Conservation (phyloP, 2,888 invertebrate genomes). For the Proisotoma minuta region DNA sequence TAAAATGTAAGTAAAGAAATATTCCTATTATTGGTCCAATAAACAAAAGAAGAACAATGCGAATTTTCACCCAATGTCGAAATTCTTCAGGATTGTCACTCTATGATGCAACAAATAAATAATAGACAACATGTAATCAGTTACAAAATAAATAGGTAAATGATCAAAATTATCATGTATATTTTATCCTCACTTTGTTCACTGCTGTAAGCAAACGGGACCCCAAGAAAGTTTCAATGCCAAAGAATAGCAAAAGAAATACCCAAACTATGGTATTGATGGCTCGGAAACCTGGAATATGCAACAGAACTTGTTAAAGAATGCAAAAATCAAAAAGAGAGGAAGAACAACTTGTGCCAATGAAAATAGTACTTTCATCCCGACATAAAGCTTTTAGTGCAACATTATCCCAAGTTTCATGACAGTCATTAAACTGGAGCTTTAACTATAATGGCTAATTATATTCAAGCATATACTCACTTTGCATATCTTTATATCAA, state of each 20-base stretch:
- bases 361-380: neutral
- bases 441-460: too few species aligned
- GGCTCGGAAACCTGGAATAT: slow-evolving; percentile 38
- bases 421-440: too few species aligned
- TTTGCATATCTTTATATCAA: too few species aligned
- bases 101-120: slow-evolving; percentile 10
- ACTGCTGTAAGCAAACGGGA: slow-evolving; percentile 36
- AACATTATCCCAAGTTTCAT: too few species aligned
- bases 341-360: too few species aligned
- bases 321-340: too few species aligned
- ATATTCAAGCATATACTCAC: too few species aligned
- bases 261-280: slow-evolving; percentile 43
- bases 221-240: slow-evolving; percentile 41
- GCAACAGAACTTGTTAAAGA: too few species aligned
- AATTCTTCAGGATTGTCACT: slow-evolving; percentile 41
- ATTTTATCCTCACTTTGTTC: slow-evolving; percentile 30
- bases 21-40: slow-evolving; percentile 36
- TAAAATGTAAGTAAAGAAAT: slow-evolving; percentile 38
- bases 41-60: slow-evolving; percentile 34
- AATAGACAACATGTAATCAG: neutral
- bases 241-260: slow-evolving; percentile 41
- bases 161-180: neutral
- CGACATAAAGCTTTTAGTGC: too few species aligned
- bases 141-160: neutral
- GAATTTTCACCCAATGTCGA: slow-evolving; percentile 40